Evolutionary conservation across 2,113 vertebrate genomes (phyloP).

Genomic region (Sorex fumeus): DNA sequence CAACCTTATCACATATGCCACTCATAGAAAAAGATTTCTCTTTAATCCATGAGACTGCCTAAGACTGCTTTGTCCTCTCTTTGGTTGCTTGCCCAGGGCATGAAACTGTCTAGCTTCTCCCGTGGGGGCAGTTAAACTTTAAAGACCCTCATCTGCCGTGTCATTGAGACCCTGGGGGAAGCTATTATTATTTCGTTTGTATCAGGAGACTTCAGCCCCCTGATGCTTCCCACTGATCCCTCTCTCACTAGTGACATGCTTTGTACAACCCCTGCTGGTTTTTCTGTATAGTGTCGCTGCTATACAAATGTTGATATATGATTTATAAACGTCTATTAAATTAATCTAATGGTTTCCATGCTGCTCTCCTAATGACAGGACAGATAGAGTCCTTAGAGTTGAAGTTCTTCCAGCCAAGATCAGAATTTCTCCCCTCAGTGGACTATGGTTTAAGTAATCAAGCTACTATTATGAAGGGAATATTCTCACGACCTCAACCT

Average conservation of each 20-base stretch:
- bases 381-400: slow-evolving; percentile 59
- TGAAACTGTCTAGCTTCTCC: slow-evolving; percentile 53
- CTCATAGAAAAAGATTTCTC: slow-evolving; percentile 35
- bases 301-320: slow-evolving; percentile 51
- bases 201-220: slow-evolving; percentile 48
- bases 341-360: slow-evolving; percentile 63
- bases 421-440: background rate
- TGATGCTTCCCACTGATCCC: slow-evolving; percentile 48
- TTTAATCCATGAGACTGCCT: slow-evolving; percentile 39
- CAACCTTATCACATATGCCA: slow-evolving; percentile 39
- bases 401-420: slow-evolving; percentile 38
- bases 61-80: slow-evolving; percentile 39
- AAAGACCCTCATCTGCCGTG: slow-evolving; percentile 68
- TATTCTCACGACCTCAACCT: slow-evolving; percentile 6
- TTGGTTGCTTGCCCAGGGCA: slow-evolving; percentile 42
- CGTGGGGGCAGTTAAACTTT: slow-evolving; percentile 66
- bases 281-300: background rate
- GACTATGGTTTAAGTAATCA: slow-evolving; percentile 32
- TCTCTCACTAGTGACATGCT: slow-evolving; percentile 24
- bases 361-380: slow-evolving; percentile 63
- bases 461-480: background rate
- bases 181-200: slow-evolving; percentile 57
- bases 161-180: slow-evolving; percentile 36
- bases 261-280: slow-evolving; percentile 41
- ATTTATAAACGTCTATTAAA: slow-evolving; percentile 65